phyloP scores from a whole-genome alignment of 2,797 vertebrate species.

The Rhadinocentrus ornatus region DNA sequence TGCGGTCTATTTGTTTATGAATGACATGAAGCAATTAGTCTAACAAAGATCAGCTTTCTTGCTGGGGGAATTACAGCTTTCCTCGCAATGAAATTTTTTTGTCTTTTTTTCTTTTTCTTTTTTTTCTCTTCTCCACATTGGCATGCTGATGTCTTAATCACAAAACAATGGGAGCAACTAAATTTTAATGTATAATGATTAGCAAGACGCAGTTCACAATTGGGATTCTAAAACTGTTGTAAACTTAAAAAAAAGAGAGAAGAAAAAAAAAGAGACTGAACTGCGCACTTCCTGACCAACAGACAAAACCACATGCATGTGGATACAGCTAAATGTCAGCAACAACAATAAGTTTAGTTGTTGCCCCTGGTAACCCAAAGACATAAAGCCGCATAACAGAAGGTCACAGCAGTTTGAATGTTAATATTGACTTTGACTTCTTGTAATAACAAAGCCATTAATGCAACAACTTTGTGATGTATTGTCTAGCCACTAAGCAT shows the following conservation, averaged over 20 bases:
- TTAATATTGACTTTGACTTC: slow-evolving; percentile 41
- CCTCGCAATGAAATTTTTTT: slow-evolving; percentile 36
- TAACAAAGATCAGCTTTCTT: slow-evolving; percentile 72
- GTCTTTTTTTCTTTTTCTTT: slow-evolving; percentile 22
- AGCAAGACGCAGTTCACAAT: slow-evolving; percentile 39
- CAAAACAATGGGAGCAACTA: slow-evolving; percentile 47
- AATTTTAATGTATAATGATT: slow-evolving; percentile 47
- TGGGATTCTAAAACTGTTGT: slow-evolving; percentile 61
- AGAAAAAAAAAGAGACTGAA: slow-evolving; percentile 23
- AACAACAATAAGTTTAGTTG: slow-evolving; percentile 58
- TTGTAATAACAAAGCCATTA: slow-evolving; percentile 13
- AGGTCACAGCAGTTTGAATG: slow-evolving; percentile 49
- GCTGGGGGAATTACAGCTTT: slow-evolving; percentile 41
- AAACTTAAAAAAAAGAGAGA: slow-evolving; percentile 1
- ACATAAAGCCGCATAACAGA: slow-evolving; percentile 58
- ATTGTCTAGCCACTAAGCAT: slow-evolving; percentile 11
- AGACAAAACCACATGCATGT: slow-evolving; percentile 78
- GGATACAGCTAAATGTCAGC: slow-evolving; percentile 80
- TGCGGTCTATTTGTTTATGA: slow-evolving; percentile 69
- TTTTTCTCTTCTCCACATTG: slow-evolving; percentile 21
- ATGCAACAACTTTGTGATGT: slow-evolving; percentile 19
- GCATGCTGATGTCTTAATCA: slow-evolving; percentile 36
- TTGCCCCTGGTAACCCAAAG: slow-evolving; percentile 50
- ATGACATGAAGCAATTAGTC: slow-evolving; percentile 74
- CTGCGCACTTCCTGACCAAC: slow-evolving; percentile 77